phyloP scores from a whole-genome alignment of 2,797 vertebrate genomes.

The Linurgus olivaceus region DNA sequence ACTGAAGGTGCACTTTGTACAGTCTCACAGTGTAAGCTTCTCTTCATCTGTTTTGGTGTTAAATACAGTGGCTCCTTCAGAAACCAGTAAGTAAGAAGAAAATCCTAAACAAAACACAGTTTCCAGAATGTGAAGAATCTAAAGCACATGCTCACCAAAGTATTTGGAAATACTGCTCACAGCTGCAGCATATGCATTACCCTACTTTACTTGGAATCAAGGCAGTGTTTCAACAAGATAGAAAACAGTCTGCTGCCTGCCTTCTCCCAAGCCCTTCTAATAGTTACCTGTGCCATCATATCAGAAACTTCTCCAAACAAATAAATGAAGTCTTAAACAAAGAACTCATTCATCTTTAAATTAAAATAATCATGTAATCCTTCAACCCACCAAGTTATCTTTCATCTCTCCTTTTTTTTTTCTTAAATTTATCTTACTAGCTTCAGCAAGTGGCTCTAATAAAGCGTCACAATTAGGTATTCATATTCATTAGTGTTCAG shows the following conservation, averaged over 20 bases:
- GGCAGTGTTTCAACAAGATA: neutral
- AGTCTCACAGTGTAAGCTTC: neutral
- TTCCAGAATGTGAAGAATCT: neutral
- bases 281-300: neutral
- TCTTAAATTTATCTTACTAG: slow-evolving; percentile 47
- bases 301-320: slow-evolving; percentile 55
- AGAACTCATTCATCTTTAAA: slow-evolving; percentile 51
- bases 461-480: slow-evolving; percentile 67
- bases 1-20: neutral
- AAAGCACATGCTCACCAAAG: neutral
- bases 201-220: neutral
- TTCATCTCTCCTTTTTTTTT: slow-evolving; percentile 44
- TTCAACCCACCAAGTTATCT: slow-evolving; percentile 57
- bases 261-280: neutral
- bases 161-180: neutral
- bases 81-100: neutral
- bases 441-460: slow-evolving; percentile 67
- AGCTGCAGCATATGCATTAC: neutral
- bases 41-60: neutral
- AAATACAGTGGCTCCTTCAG: neutral
- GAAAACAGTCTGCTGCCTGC: neutral
- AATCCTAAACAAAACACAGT: neutral
- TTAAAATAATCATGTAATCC: slow-evolving; percentile 69
- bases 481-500: slow-evolving; percentile 71
- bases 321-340: slow-evolving; percentile 61